A percentile compares a stretch with the other conserved stretches of the same genome.
Conservation (phyloP, 2,888 invertebrate genomes). For the Cylloceria caligata region DNA sequence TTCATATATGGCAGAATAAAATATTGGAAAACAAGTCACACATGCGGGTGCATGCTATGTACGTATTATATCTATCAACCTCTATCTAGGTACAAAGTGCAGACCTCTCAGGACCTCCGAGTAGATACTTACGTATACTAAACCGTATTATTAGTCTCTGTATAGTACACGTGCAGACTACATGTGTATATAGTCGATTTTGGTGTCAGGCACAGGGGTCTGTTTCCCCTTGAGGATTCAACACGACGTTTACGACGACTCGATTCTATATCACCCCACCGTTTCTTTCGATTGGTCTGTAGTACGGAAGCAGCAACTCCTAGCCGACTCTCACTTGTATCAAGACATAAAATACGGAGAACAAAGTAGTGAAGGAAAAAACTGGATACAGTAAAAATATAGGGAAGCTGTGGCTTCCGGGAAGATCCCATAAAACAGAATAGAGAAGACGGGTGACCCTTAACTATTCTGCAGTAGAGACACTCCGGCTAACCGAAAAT, state of each 20-base stretch:
- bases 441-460: neutral
- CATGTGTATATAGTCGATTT: neutral
- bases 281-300: slow-evolving; percentile 37
- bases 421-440: neutral
- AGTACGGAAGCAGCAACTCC: neutral
- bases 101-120: slow-evolving; percentile 37
- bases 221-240: slow-evolving; percentile 7
- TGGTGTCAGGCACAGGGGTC: neutral
- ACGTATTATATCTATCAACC: slow-evolving; percentile 16
- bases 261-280: slow-evolving; percentile 18
- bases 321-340: neutral
- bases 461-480: slow-evolving; percentile 26
- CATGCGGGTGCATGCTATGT: slow-evolving; percentile 23
- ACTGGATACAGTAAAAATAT: neutral
- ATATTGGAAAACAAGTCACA: slow-evolving; percentile 6
- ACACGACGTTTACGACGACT: slow-evolving; percentile 23
- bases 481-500: slow-evolving; percentile 54
- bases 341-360: neutral
- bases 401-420: neutral
- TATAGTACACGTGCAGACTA: neutral
- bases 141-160: neutral
- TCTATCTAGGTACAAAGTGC: slow-evolving; percentile 3
- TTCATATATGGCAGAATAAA: slow-evolving; percentile 39
- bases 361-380: neutral
- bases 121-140: slow-evolving; percentile 26